Base-by-base conservation (phyloP, 2,797 vertebrate species). In the Heliangelus exortis region DNA sequence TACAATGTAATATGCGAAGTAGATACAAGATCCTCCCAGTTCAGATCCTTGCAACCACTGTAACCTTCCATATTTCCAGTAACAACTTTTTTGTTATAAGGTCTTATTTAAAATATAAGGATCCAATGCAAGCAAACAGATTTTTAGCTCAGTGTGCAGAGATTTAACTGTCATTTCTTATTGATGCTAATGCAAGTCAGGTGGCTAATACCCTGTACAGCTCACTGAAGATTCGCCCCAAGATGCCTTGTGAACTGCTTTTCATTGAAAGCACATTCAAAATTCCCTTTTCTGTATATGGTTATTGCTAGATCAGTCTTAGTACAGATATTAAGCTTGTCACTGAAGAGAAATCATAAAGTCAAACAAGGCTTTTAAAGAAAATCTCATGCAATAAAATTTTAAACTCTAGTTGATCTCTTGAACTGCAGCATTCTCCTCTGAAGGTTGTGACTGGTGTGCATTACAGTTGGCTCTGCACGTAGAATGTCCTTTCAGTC, bases 341-440 rank as follows among this genome's bases (percentile, higher is more conserved):
- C 77, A 78, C 47, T 88, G 67, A 77, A 91, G 80, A 88, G 33
- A 73, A 95, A 95, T 92, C 71, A 71, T 68, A 63, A 94, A 86
- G 50, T 86, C 66, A 72, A 73, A 61, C 39, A 75, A 48, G 78
- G 54, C 80, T 87, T 92, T 93, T 84, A 86, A 92, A 87, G 87
- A 95, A 94, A 95, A 86, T 66, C 88, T 90, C 67, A 41, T 89
- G 87, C 43, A 95, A 87, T 96, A 96, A 91, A 89, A 85, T 85
- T 54, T 88, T 89, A 94, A 88, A 89, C 69, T 84, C 72, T 12
- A 31, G 31, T 8, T 85, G 83, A 96, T 96, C 89, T 94, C 76
- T 41, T 63, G 81, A 86, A 76, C 81, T 94, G 58, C 31, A 74
- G 48, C 43, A 14, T 92, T 92, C 26, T 74, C 25, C 50, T 41